A percentile compares a stretch with the other conserved stretches of the same genome.
Conservation (phyloP, 37 sponge, comb jelly and placozoan species). For the Oscarella lobularis region DNA sequence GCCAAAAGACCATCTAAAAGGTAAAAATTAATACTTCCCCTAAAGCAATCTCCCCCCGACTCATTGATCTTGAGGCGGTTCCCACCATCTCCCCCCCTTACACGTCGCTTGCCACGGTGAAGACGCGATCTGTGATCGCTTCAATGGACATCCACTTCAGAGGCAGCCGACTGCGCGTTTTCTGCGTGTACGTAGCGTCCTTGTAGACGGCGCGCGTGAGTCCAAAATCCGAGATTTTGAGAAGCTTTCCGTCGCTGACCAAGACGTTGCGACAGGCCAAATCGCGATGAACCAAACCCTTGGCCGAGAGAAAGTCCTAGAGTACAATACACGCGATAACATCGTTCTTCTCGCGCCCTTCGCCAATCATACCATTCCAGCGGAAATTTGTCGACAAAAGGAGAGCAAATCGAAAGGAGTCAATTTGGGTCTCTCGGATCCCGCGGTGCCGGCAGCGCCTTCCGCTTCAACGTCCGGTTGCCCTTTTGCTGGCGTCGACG, state of each 20-base stretch:
- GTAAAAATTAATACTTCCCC: not conserved
- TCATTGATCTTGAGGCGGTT: too few relatives aligned
- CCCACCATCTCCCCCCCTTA: conserved; percentile 3
- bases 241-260: not conserved
- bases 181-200: not conserved
- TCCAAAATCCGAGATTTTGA: not conserved
- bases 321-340: too few relatives aligned
- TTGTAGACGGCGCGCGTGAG: not conserved
- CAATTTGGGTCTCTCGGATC: not conserved
- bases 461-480: not conserved
- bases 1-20: not conserved
- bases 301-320: conserved; percentile 12
- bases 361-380: not conserved
- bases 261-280: not conserved
- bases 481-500: not conserved
- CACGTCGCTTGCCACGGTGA: conserved; percentile 15
- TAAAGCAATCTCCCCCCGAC: not conserved
- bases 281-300: conserved; percentile 1
- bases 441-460: not conserved
- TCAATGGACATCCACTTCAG: not conserved
- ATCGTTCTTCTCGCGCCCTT: too few relatives aligned
- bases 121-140: conserved; percentile 13
- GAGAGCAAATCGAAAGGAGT: not conserved
- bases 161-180: not conserved
- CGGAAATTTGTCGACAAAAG: not conserved